Evolutionary conservation across 2,797 vertebrate genomes (phyloP).

Genomic region (Bradypodion pumilum): DNA sequence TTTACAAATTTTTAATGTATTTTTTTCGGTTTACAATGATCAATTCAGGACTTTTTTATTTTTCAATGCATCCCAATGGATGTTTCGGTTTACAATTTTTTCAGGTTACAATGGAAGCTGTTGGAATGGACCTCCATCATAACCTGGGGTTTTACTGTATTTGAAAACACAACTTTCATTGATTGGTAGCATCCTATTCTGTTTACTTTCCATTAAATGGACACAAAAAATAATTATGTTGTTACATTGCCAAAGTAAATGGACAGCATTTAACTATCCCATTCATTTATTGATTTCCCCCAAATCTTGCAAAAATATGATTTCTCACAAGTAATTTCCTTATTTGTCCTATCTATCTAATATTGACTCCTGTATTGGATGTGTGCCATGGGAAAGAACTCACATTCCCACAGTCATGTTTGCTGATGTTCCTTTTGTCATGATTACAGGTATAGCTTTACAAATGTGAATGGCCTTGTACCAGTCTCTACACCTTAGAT

Average conservation of each 20-base stretch:
- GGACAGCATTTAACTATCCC: constrained; percentile 5
- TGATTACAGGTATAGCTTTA: background rate
- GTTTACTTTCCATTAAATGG: background rate
- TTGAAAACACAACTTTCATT: background rate
- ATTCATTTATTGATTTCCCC: background rate
- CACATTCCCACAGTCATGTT: constrained; percentile 30
- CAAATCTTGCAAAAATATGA: background rate
- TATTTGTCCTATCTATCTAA: constrained; percentile 30
- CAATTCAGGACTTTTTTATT: too few species aligned
- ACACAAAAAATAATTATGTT: background rate
- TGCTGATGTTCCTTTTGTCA: constrained; percentile 36
- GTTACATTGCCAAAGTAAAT: background rate
- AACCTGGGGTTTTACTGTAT: too few species aligned
- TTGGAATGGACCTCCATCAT: too few species aligned
- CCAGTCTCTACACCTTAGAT: background rate
- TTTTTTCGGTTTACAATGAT: too few species aligned
- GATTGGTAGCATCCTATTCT: background rate
- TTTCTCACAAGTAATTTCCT: background rate
- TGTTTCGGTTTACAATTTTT: too few species aligned
- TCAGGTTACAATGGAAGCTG: too few species aligned
- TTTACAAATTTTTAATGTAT: too few species aligned
- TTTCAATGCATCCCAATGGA: too few species aligned
- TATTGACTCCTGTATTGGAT: constrained; percentile 25
- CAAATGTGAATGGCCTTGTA: constrained; percentile 26
- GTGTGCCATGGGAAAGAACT: constrained; percentile 31